phyloP scores from a whole-genome alignment of 2,888 invertebrate species.

The Ditylenchus weischeri region DNA sequence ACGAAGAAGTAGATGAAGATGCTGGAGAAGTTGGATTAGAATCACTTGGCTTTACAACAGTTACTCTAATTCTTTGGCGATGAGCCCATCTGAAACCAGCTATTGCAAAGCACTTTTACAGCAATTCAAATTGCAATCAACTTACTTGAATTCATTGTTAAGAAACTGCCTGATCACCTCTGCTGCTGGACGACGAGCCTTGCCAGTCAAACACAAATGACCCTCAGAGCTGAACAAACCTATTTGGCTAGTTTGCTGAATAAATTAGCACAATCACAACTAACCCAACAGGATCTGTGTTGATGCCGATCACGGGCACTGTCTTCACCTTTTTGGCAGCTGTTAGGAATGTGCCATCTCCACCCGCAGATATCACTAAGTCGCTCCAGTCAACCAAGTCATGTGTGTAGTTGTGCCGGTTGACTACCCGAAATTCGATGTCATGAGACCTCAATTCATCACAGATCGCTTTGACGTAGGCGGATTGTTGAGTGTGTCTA shows the following conservation, averaged over 20 bases:
- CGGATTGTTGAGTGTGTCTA: slow-evolving; percentile 33
- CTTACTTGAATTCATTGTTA: slow-evolving; percentile 66
- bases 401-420: slow-evolving; percentile 16
- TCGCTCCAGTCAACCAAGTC: slow-evolving; percentile 40
- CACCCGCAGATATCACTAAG: slow-evolving; percentile 55
- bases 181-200: slow-evolving; percentile 39
- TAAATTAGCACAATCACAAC: not conserved
- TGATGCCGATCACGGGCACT: slow-evolving; percentile 55
- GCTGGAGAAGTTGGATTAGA: slow-evolving; percentile 10
- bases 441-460: slow-evolving; percentile 24
- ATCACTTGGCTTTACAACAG: slow-evolving; percentile 65
- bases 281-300: slow-evolving; percentile 54
- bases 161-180: slow-evolving; percentile 66
- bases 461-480: slow-evolving; percentile 30
- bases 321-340: slow-evolving; percentile 49
- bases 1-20: slow-evolving; percentile 23
- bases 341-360: slow-evolving; percentile 57
- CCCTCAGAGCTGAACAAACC: slow-evolving; percentile 47
- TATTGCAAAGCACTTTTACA: slow-evolving; percentile 27
- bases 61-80: slow-evolving; percentile 82
- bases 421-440: slow-evolving; percentile 8
- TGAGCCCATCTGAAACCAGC: slow-evolving; percentile 72
- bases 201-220: slow-evolving; percentile 54
- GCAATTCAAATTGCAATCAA: slow-evolving; percentile 56
- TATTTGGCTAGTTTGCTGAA: not conserved